Conservation (phyloP, 2,888 invertebrate species). For the Spisula subtruncata region DNA sequence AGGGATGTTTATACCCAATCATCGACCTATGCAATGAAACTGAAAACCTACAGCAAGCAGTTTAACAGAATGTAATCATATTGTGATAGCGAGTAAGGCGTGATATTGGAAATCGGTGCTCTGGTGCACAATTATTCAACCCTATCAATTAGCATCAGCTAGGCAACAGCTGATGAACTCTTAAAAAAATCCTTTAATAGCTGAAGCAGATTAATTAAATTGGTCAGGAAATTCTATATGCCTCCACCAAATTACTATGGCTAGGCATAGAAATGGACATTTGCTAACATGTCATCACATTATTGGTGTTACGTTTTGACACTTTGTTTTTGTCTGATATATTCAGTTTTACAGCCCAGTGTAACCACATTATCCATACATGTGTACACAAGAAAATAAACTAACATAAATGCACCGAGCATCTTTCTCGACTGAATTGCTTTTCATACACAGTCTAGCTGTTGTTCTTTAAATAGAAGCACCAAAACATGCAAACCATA, state of each 20-base stretch:
- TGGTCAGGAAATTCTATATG: no score
- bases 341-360: background rate
- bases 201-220: no score
- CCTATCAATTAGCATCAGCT: no score
- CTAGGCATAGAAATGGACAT: no score
- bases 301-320: no score
- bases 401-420: background rate
- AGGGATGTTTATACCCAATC: background rate
- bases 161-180: no score
- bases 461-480: conserved; percentile 18
- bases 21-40: background rate
- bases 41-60: background rate
- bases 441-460: background rate
- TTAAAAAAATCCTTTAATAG: no score
- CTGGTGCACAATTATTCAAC: no score
- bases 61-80: background rate
- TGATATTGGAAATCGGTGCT: background rate
- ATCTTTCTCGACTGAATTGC: background rate
- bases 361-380: background rate
- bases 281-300: no score
- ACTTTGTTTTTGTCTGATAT: no score
- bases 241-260: no score
- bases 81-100: background rate
- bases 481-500: conserved; percentile 38
- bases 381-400: background rate